phyloP scores from a whole-genome alignment of 2,888 invertebrate genomes.

The Sepioteuthis lessoniana region DNA sequence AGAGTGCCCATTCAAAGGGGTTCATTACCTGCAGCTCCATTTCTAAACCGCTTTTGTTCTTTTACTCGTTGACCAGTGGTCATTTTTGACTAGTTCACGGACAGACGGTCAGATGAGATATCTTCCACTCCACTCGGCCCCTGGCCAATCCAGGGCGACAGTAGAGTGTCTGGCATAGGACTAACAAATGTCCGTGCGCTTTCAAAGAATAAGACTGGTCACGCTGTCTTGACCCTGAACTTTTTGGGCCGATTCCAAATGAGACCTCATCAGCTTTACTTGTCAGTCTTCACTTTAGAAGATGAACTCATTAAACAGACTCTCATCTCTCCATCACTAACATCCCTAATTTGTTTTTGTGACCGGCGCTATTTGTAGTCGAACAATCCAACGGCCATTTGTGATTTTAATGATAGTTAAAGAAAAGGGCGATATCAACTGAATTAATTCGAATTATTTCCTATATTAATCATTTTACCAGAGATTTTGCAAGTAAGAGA shows the following conservation, averaged over 20 bases:
- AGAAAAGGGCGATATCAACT: not conserved
- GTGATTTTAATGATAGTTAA: not conserved
- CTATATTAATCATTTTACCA: too few species aligned
- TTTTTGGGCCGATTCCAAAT: not conserved
- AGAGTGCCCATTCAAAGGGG: not conserved
- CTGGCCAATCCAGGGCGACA: not conserved
- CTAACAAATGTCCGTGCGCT: not conserved
- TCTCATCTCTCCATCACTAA: not conserved
- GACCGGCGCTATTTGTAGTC: not conserved
- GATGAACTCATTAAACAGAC: not conserved
- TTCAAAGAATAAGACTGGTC: not conserved
- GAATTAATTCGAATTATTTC: not conserved
- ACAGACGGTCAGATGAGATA: not conserved
- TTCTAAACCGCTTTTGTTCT: not conserved
- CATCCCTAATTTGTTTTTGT: not conserved
- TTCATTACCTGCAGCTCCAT: not conserved
- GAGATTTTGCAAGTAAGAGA: too few species aligned
- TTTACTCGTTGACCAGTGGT: not conserved
- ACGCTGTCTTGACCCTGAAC: constrained; percentile 18
- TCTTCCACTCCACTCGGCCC: not conserved
- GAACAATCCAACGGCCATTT: not conserved
- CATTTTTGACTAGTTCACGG: not conserved
- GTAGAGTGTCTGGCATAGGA: not conserved
- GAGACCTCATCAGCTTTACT: constrained; percentile 18
- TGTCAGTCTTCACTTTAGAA: not conserved